Evolutionary conservation across 2,888 invertebrate species (phyloP).

Genomic region (Temnothorax rugatulus): DNA sequence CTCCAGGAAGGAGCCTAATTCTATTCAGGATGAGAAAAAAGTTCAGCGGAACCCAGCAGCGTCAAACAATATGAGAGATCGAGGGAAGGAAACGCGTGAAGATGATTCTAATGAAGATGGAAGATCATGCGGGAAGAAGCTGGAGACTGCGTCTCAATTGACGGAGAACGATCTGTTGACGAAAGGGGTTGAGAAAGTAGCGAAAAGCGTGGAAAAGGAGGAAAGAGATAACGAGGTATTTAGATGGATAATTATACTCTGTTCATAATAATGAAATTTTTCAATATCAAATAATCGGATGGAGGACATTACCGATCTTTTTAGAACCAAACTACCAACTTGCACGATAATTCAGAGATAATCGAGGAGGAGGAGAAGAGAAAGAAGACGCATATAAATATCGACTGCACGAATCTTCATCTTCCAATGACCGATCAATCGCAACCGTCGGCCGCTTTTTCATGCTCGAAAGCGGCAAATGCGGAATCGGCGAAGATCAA

Average conservation of each 20-base stretch:
- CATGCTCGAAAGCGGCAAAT: conserved; percentile 53
- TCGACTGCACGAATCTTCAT: conserved; percentile 62
- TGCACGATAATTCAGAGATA: not conserved
- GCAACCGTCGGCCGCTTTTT: conserved; percentile 23
- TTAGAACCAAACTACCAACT: conserved; percentile 4
- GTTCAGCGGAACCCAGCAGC: not conserved
- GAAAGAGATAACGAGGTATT: not conserved
- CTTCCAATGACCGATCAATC: not conserved
- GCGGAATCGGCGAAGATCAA: conserved; percentile 11
- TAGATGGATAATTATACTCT: not conserved
- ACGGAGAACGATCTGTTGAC: conserved; percentile 2
- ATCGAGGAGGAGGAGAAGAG: conserved; percentile 42
- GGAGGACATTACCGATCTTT: not conserved
- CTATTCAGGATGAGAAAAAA: not conserved
- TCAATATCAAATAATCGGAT: conserved; percentile 1
- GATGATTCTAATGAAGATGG: not conserved
- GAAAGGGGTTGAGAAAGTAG: not conserved
- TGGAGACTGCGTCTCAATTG: not conserved
- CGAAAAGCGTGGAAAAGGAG: not conserved
- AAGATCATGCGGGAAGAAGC: not conserved
- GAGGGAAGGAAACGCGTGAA: conserved; percentile 14
- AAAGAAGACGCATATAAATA: conserved; percentile 70
- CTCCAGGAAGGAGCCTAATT: not conserved
- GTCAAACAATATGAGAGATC: not conserved
- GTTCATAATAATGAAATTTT: not conserved